A percentile compares a stretch with the other conserved stretches of the same genome.
Conservation (phyloP, 2,797 vertebrate genomes). For the Channallabes apus region DNA sequence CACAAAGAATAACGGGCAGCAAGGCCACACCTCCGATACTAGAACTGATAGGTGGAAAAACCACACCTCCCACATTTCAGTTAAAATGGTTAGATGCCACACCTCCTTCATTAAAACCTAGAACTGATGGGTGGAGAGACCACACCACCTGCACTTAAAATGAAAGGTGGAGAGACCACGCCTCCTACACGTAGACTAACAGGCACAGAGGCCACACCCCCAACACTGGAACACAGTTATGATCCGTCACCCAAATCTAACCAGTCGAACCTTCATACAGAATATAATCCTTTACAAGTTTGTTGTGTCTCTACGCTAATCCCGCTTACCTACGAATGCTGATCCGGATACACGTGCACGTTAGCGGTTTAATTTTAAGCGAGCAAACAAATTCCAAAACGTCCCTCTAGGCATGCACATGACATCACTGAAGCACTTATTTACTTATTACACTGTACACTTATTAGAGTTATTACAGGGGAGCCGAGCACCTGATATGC, state of each 20-base stretch:
- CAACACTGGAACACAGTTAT: neutral
- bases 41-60: no score
- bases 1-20: neutral
- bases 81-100: neutral
- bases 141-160: neutral
- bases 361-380: conserved; percentile 48
- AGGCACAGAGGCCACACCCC: neutral
- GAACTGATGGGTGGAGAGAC: neutral
- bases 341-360: neutral
- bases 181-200: neutral
- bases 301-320: neutral
- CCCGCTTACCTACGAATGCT: neutral
- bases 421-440: conserved; percentile 42
- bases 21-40: neutral
- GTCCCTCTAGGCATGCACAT: conserved; percentile 51
- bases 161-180: neutral
- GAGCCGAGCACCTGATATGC: conserved; percentile 40
- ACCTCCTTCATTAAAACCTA: no score
- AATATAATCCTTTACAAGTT: neutral
- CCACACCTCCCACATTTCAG: neutral
- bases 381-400: conserved; percentile 1
- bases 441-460: conserved; percentile 22
- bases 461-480: conserved; percentile 21
- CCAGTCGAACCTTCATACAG: neutral
- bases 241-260: neutral